Percentiles rank a stretch among this genome's conserved stretches.
Evolutionary conservation across 2,888 invertebrate species (phyloP).

Genomic region (Willowsia nigromaculata): DNA sequence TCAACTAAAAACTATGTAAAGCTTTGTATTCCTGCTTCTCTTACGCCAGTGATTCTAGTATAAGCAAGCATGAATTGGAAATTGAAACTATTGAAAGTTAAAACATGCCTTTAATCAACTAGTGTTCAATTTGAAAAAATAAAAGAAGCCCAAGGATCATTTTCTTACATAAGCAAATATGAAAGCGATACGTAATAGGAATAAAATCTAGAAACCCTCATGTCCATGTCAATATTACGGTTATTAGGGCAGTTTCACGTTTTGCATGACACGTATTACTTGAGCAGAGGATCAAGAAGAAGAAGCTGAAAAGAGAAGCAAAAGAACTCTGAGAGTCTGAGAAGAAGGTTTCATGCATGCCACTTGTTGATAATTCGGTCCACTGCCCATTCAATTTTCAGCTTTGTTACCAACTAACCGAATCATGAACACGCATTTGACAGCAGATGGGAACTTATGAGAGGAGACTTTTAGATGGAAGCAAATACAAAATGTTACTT

Average conservation of each 20-base stretch:
- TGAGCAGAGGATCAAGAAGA: too few relatives aligned
- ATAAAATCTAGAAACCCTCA: too few relatives aligned
- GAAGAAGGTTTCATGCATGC: constrained; percentile 45
- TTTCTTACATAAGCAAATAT: background rate
- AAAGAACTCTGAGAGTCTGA: background rate
- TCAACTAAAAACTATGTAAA: background rate
- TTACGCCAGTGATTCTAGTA: background rate
- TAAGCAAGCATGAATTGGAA: background rate
- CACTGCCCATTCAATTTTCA: constrained; percentile 67
- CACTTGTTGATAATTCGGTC: constrained; percentile 73
- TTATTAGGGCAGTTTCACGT: too few relatives aligned
- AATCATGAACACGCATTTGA: background rate
- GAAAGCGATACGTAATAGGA: too few relatives aligned
- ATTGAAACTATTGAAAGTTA: constrained; percentile 24
- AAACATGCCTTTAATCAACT: background rate
- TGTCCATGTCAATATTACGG: too few relatives aligned
- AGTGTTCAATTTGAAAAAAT: background rate
- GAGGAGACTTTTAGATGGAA: background rate
- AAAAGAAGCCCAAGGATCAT: background rate
- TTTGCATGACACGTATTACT: too few relatives aligned
- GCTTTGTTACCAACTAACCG: constrained; percentile 45
- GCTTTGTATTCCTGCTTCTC: background rate
- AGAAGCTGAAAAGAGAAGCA: too few relatives aligned
- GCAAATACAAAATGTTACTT: too few relatives aligned
- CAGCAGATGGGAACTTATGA: background rate